A percentile compares a stretch with the other conserved stretches of the same genome.
phyloP scores from a whole-genome alignment of 1,140 invertebrate genomes.

The Metaphire vulgaris region DNA sequence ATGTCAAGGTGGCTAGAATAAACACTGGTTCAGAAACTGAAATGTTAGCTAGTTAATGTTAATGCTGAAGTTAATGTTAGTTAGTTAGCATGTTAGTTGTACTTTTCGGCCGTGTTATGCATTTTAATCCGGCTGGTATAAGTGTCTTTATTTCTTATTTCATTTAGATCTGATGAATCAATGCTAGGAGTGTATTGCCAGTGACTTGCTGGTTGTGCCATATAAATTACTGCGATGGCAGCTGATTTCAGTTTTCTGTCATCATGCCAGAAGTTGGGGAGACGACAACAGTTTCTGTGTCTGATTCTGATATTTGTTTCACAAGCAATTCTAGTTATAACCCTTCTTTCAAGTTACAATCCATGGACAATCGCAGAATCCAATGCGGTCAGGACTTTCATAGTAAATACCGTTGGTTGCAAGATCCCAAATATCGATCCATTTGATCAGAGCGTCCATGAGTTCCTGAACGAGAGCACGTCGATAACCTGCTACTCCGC shows the following conservation, averaged over 20 bases:
- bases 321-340: neutral
- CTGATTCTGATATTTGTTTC: neutral
- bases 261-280: neutral
- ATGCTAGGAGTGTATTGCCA: too few relatives aligned
- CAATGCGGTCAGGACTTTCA: conserved; percentile 54
- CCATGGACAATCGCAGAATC: neutral
- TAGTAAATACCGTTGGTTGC: conserved; percentile 68
- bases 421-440: conserved; percentile 70
- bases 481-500: conserved; percentile 57
- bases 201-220: too few relatives aligned
- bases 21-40: too few relatives aligned
- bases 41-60: too few relatives aligned
- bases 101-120: too few relatives aligned
- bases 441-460: conserved; percentile 62
- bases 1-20: too few relatives aligned
- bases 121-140: too few relatives aligned
- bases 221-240: too few relatives aligned
- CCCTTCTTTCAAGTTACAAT: neutral
- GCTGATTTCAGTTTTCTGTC: neutral
- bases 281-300: neutral
- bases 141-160: too few relatives aligned
- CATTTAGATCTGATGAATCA: too few relatives aligned
- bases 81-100: too few relatives aligned
- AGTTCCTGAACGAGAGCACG: conserved; percentile 57
- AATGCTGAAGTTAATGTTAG: too few relatives aligned